phyloP scores from a whole-genome alignment of 1,140 invertebrate genomes.

The Drosophila baimaii region DNA sequence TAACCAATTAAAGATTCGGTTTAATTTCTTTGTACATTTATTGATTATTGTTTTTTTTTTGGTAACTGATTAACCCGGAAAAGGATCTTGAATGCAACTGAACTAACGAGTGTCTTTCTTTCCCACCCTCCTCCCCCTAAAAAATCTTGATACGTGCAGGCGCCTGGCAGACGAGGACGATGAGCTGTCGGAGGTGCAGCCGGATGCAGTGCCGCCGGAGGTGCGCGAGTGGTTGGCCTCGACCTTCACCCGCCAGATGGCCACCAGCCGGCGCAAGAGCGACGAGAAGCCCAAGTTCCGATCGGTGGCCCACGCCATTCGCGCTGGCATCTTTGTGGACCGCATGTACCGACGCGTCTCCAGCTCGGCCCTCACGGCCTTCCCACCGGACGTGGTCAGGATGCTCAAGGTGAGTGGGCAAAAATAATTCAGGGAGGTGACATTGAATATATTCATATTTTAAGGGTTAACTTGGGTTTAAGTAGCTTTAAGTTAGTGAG shows the following conservation, averaged over 20 bases:
- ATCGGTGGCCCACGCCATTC: constrained; percentile 98
- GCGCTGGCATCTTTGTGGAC: constrained; percentile 98
- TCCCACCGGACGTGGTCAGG: constrained; percentile 94
- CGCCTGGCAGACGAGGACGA: constrained; percentile 95
- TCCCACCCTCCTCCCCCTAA: constrained; percentile 21
- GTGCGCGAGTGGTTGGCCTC: constrained; percentile 98
- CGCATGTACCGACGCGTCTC: constrained; percentile 96
- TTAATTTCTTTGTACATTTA: constrained; percentile 36
- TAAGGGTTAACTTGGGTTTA: not conserved
- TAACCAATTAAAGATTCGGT: constrained; percentile 40
- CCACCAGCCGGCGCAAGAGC: constrained; percentile 89
- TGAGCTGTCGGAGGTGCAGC: constrained; percentile 97
- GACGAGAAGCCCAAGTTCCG: constrained; percentile 95
- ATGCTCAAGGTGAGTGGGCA: constrained; percentile 91
- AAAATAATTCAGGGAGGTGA: not conserved
- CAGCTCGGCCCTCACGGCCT: constrained; percentile 93
- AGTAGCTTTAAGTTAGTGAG: not conserved
- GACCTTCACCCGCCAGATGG: constrained; percentile 97
- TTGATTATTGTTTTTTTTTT: constrained; percentile 49
- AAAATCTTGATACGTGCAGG: constrained; percentile 85
- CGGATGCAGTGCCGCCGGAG: constrained; percentile 96
- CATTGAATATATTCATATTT: not conserved
- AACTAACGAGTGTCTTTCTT: constrained; percentile 53
- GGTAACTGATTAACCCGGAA: constrained; percentile 47
- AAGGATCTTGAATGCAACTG: constrained; percentile 8